Conservation (phyloP, 2,888 invertebrate species). For the Dolichomitus sp. region DNA sequence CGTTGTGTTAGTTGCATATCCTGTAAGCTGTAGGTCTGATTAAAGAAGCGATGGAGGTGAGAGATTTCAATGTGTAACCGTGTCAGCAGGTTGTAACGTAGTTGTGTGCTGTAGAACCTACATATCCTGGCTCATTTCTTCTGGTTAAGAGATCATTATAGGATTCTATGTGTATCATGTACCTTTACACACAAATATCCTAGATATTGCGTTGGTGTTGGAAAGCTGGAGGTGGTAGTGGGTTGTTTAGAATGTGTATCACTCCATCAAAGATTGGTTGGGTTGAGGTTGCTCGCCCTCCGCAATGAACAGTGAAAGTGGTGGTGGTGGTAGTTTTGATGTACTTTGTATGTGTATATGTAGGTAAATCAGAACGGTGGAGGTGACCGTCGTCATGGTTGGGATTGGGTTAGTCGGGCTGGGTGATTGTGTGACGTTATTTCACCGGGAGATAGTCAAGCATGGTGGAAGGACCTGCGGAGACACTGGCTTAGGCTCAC, state of each 20-base stretch:
- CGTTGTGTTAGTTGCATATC: neutral
- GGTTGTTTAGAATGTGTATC: constrained; percentile 24
- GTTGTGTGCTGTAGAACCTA: constrained; percentile 3
- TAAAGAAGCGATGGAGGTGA: neutral
- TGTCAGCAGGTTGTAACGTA: neutral
- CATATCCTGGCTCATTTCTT: constrained; percentile 5
- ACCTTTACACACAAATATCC: constrained; percentile 2
- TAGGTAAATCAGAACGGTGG: neutral
- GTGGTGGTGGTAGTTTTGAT: constrained; percentile 1
- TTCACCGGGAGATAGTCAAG: constrained; percentile 38
- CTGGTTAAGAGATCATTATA: neutral
- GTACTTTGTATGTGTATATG: neutral
- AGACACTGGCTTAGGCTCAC: constrained; percentile 22
- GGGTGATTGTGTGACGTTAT: constrained; percentile 55
- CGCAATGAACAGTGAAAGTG: constrained; percentile 10
- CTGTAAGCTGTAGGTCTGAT: neutral
- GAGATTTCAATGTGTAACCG: neutral
- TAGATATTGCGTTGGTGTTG: neutral
- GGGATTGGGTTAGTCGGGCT: constrained; percentile 44
- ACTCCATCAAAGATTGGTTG: constrained; percentile 3
- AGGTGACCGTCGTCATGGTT: constrained; percentile 44
- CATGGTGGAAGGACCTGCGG: constrained; percentile 43
- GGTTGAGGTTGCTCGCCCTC: constrained; percentile 16
- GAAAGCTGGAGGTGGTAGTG: neutral
- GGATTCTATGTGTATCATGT: neutral